Base-by-base conservation (phyloP, 2,797 vertebrate species). In the Clarias pachynema region DNA sequence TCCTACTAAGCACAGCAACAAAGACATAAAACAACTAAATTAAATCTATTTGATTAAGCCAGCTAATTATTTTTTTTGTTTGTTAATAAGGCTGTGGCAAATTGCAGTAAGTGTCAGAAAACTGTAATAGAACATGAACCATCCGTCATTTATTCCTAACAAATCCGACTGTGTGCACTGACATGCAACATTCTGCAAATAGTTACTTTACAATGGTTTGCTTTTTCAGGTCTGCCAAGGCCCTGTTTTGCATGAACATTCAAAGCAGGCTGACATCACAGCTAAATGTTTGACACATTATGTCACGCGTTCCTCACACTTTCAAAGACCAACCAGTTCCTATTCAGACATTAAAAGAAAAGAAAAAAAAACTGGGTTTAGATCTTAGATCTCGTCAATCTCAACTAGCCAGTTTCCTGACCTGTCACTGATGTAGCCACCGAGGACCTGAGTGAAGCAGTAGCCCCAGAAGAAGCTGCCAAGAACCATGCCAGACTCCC, bases 391-490 rank as follows among this genome's bases (percentile, higher is more conserved):
- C 24, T 60, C 9, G 3, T 59, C 29, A 0, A 34, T 14, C 56
- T 15, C 0, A 6, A 10, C 22, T 26, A 18, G 10, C 60, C 31
- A 65, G n/a, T 57, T 5, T 9, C 3, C 86, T 88, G 79, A 96
- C 96, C 95, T 92, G 90, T 99, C 98, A 62, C 98, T 98, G 90
- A 99, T 95, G 82, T 99, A 97, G 87, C 98, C 98, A 1, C 98
- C 98, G 0, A 96, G 87, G 10, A 99, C 95, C 92, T 99, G 98
- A 0, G 98, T 99, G 93, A 99, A 92, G 93, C 98, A 99, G 94
- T 99, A 99, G 34, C 98, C 98, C 98, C 98, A 99, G 94, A 99
- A 99, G 94, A 99, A 99, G 95, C 98, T 99, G 89, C 98, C 97
- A 88, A 99, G 96, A 82, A 96, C 96, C 14, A 98, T 88, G 29